These are phyloP conservation scores for Xiphorhynchus erythropygius DNA, from an alignment of 2,797 vertebrate species.

Conservation along the genomic window DNA sequence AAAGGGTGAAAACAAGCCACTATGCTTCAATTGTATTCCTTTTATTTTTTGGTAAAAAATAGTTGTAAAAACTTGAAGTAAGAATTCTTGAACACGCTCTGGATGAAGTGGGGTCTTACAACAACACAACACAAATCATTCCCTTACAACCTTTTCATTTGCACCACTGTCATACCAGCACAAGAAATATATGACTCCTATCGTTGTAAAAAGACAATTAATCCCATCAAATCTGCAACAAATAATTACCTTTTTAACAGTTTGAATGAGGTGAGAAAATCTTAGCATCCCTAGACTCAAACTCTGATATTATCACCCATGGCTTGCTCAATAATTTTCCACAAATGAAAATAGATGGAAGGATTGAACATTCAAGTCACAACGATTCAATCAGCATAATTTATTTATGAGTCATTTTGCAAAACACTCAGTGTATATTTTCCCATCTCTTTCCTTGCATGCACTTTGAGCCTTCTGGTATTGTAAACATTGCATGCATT, in stretches of 20 bases:
- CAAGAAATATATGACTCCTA: neutral
- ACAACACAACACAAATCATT: neutral
- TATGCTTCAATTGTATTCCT: neutral
- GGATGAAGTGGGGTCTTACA: neutral
- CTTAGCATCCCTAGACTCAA: neutral
- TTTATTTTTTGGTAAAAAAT: neutral
- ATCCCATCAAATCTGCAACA: neutral
- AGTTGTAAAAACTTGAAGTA: neutral
- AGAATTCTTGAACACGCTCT: slow-evolving; percentile 6
- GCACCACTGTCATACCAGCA: neutral
- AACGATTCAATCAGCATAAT: slow-evolving; percentile 63
- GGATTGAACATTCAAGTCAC: slow-evolving; percentile 28
- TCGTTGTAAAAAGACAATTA: slow-evolving; percentile 6
- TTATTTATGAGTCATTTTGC: slow-evolving; percentile 73
- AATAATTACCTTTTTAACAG: slow-evolving; percentile 26
- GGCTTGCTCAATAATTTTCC: neutral
- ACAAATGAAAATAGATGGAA: slow-evolving; percentile 8
- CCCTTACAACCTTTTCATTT: neutral
- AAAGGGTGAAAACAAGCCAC: neutral
- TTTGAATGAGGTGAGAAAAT: slow-evolving; percentile 18
- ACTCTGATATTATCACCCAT: neutral
- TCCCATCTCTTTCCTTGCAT: slow-evolving; percentile 50
- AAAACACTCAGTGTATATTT: slow-evolving; percentile 60
- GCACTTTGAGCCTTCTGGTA: slow-evolving; percentile 45
- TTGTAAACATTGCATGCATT: slow-evolving; percentile 58